Conservation (phyloP, 1,140 invertebrate genomes). For the Brachionus asplanchnoidis region DNA sequence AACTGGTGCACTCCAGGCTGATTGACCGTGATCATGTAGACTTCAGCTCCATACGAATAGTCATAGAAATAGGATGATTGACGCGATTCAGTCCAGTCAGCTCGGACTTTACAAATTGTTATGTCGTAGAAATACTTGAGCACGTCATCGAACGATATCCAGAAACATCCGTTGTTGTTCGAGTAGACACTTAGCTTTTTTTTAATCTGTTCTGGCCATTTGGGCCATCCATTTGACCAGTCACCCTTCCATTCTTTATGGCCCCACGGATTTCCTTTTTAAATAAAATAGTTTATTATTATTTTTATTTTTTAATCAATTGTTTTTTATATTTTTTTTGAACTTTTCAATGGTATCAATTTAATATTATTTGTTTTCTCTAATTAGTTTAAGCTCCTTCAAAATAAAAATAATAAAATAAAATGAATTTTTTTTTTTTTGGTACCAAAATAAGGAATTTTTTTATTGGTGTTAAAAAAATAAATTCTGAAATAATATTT, state of each 20-base stretch:
- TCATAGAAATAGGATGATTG: slow-evolving; percentile 36
- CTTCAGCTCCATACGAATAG: slow-evolving; percentile 15
- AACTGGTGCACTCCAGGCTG: slow-evolving; percentile 25
- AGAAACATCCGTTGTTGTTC: slow-evolving; percentile 39
- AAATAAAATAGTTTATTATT: not conserved
- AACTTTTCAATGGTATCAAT: too few relatives aligned
- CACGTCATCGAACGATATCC: slow-evolving; percentile 39
- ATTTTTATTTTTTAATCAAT: not conserved
- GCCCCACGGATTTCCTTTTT: slow-evolving; percentile 39
- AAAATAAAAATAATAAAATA: too few relatives aligned
- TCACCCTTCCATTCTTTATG: slow-evolving; percentile 38
- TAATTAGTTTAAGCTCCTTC: too few relatives aligned
- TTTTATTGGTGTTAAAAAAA: too few relatives aligned
- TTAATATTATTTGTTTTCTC: too few relatives aligned
- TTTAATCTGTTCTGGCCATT: slow-evolving; percentile 18
- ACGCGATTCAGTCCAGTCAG: slow-evolving; percentile 34
- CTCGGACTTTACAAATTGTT: slow-evolving; percentile 33
- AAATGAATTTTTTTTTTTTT: too few relatives aligned
- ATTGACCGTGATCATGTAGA: slow-evolving; percentile 28
- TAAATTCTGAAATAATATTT: too few relatives aligned
- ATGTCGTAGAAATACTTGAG: slow-evolving; percentile 41
- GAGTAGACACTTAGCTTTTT: slow-evolving; percentile 34
- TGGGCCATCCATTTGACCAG: not conserved
- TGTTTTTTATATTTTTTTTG: too few relatives aligned
- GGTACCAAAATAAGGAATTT: too few relatives aligned